These are phyloP conservation scores for Hermodice carunculata DNA, from an alignment of 2,888 invertebrate genomes.

Conservation along the genomic window DNA sequence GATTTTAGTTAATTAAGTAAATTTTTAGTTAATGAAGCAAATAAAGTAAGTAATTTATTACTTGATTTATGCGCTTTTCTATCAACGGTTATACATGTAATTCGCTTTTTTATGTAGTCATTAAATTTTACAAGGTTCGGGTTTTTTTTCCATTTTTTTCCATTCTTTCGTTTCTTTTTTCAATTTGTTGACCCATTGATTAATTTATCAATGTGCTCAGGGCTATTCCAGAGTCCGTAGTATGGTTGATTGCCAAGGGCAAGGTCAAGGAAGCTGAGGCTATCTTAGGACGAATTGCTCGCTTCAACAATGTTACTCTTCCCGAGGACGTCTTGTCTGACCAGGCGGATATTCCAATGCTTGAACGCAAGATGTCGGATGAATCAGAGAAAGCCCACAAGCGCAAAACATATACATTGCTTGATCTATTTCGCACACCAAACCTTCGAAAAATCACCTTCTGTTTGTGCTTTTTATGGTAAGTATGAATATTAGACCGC, in stretches of 20 bases:
- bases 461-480: constrained; percentile 38
- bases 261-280: constrained; percentile 38
- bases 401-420: constrained; percentile 32
- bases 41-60: too few species aligned
- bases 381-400: background rate
- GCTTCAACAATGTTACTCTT: constrained; percentile 32
- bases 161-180: too few species aligned
- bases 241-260: constrained; percentile 42
- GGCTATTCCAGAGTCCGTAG: constrained; percentile 42
- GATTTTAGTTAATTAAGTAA: too few species aligned
- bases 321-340: constrained; percentile 24
- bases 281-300: constrained; percentile 37
- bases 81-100: too few species aligned
- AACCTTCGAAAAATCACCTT: constrained; percentile 39
- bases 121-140: too few species aligned
- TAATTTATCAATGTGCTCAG: too few species aligned
- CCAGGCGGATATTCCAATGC: background rate
- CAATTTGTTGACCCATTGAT: too few species aligned
- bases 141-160: too few species aligned
- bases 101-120: too few species aligned
- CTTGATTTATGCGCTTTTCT: too few species aligned
- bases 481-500: background rate
- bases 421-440: constrained; percentile 40
- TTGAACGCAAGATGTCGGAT: too few species aligned
- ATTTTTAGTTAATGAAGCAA: too few species aligned